phyloP scores from a whole-genome alignment of 2,113 vertebrate species.

The Nymphicus hollandicus region DNA sequence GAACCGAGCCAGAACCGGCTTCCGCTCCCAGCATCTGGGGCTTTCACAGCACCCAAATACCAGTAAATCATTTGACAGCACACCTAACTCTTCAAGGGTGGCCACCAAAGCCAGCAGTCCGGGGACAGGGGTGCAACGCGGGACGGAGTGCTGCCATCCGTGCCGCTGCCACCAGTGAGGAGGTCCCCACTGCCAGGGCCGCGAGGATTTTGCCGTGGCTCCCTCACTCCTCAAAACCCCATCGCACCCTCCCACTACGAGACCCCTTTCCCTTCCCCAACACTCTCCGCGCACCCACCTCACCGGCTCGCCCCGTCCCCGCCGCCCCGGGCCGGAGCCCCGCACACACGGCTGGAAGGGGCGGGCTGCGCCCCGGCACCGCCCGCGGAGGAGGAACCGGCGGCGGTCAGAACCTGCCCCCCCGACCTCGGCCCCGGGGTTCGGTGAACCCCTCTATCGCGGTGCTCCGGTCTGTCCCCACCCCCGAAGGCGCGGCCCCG shows the following conservation, averaged over 20 bases:
- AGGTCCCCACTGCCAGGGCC: no score
- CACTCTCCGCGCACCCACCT: not conserved
- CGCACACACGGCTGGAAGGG: not conserved
- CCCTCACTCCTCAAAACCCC: not conserved
- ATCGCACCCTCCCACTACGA: fast-evolving
- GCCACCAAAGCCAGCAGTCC: not conserved
- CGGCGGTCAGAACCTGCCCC: not conserved
- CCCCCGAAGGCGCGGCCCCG: not conserved
- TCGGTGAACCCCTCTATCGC: not conserved
- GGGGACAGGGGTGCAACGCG: fast-evolving
- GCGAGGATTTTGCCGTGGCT: fast-evolving
- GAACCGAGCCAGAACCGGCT: not conserved
- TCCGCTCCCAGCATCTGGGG: not conserved
- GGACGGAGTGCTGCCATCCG: not conserved
- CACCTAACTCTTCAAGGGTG: not conserved
- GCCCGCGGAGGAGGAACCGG: not conserved
- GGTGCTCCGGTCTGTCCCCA: not conserved
- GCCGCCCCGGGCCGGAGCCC: not conserved
- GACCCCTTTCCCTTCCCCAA: not conserved
- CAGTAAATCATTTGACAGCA: not conserved
- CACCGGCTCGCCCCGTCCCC: not conserved
- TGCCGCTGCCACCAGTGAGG: not conserved
- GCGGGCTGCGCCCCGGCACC: not conserved
- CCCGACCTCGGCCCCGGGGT: no score
- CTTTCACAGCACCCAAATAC: not conserved